Percentiles rank a stretch among this genome's conserved stretches.
Conservation (phyloP, 2,113 vertebrate species). For the Cromileptes altivelis region DNA sequence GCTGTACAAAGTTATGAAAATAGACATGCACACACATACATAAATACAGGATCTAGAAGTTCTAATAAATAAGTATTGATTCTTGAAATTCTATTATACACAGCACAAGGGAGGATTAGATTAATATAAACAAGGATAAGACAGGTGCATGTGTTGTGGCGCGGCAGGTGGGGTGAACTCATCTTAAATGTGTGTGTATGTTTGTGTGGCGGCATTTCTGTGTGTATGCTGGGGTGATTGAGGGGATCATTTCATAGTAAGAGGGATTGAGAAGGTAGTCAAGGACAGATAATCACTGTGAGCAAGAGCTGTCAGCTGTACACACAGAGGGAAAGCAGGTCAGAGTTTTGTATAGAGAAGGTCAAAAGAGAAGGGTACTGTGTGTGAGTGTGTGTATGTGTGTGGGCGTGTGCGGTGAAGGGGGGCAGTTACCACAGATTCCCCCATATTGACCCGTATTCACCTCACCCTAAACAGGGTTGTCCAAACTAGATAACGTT, state of each 20-base stretch:
- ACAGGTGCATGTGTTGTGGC: constrained; percentile 53
- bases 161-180: constrained; percentile 13
- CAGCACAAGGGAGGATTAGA: constrained; percentile 61
- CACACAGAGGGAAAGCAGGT: constrained; percentile 76
- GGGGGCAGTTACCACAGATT: background rate
- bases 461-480: background rate
- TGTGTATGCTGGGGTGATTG: constrained; percentile 41
- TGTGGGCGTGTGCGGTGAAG: constrained; percentile 5
- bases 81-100: constrained; percentile 62
- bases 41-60: constrained; percentile 36
- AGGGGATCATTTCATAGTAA: constrained; percentile 73
- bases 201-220: constrained; percentile 32
- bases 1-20: constrained; percentile 58
- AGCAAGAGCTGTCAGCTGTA: constrained; percentile 80
- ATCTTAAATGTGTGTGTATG: constrained; percentile 19
- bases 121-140: constrained; percentile 56
- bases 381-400: constrained; percentile 18
- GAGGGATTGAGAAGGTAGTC: constrained; percentile 68
- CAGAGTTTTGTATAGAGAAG: constrained; percentile 63
- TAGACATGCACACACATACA: constrained; percentile 37
- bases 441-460: background rate
- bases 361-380: constrained; percentile 47
- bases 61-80: constrained; percentile 54
- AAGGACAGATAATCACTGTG: constrained; percentile 78
- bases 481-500: too few relatives aligned